These are phyloP conservation scores for Trichomycterus rosablanca DNA, from an alignment of 2,113 vertebrate genomes.

Conservation along the genomic window DNA sequence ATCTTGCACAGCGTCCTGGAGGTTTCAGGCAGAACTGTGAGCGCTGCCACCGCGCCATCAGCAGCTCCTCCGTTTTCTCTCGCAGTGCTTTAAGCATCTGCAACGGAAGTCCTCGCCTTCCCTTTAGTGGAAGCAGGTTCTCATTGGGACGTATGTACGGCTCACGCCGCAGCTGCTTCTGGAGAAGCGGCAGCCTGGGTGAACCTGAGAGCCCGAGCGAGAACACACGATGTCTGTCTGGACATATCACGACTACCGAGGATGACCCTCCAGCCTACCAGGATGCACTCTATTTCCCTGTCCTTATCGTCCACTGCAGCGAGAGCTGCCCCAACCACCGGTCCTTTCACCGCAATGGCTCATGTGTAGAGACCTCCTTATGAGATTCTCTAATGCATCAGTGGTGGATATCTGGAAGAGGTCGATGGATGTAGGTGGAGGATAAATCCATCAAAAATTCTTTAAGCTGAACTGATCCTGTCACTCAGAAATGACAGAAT, in stretches of 20 bases:
- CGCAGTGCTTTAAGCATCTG: constrained; percentile 93
- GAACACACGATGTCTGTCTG: constrained; percentile 83
- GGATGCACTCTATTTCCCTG: constrained; percentile 87
- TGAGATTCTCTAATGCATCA: constrained; percentile 56
- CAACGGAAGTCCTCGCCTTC: constrained; percentile 78
- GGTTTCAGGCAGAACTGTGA: constrained; percentile 86
- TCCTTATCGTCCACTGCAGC: constrained; percentile 91
- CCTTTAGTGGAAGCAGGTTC: constrained; percentile 85
- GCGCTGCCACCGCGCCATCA: constrained; percentile 86
- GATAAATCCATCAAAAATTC: not conserved
- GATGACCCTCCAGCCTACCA: constrained; percentile 89
- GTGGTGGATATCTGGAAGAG: not conserved
- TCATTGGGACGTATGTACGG: constrained; percentile 84
- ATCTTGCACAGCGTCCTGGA: constrained; percentile 78
- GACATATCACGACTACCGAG: constrained; percentile 73
- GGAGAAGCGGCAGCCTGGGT: constrained; percentile 76
- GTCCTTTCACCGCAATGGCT: constrained; percentile 86
- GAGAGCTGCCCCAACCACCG: constrained; percentile 91
- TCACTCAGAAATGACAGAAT: constrained; percentile 37
- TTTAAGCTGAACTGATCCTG: constrained; percentile 20
- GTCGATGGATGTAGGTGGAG: not conserved
- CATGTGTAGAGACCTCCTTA: constrained; percentile 94
- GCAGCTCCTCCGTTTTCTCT: constrained; percentile 95
- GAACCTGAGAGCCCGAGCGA: constrained; percentile 86
- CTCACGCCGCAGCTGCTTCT: constrained; percentile 88